phyloP scores from a whole-genome alignment of 35 echinoderm and acorn worm genomes.

The Anneissia japonica region DNA sequence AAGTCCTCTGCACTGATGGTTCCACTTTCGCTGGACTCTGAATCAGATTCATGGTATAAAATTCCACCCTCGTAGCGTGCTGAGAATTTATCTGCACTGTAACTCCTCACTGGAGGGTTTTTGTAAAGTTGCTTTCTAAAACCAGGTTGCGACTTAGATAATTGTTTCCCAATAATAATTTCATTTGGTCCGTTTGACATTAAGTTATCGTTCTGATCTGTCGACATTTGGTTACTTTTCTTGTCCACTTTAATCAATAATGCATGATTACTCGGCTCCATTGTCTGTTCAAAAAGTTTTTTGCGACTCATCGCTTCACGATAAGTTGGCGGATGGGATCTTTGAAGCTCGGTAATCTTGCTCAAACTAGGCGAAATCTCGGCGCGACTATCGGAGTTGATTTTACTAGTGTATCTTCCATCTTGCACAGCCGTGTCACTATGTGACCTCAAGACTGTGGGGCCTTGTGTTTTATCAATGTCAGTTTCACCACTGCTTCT shows the following conservation, averaged over 20 bases:
- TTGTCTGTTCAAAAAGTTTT: background rate
- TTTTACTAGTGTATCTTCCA: background rate
- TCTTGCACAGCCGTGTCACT: background rate
- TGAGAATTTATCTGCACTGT: background rate
- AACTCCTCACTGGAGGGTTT: background rate
- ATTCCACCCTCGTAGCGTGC: background rate
- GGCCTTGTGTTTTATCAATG: background rate
- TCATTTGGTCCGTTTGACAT: too few relatives aligned
- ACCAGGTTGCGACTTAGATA: background rate
- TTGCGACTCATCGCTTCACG: background rate
- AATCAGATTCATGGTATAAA: background rate
- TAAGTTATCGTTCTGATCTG: background rate
- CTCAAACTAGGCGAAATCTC: background rate
- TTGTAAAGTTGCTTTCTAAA: background rate
- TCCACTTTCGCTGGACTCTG: background rate
- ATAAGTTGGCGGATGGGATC: background rate
- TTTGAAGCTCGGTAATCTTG: background rate
- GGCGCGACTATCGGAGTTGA: background rate
- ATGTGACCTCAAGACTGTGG: background rate
- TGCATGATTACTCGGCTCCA: background rate
- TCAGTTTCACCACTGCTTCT: background rate
- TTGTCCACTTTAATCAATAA: background rate
- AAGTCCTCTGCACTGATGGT: background rate
- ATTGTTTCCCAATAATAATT: background rate
- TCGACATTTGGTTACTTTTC: background rate